These are phyloP conservation scores for Cygnus atratus DNA, from an alignment of 2,113 vertebrate genomes.

Conservation along the genomic window DNA sequence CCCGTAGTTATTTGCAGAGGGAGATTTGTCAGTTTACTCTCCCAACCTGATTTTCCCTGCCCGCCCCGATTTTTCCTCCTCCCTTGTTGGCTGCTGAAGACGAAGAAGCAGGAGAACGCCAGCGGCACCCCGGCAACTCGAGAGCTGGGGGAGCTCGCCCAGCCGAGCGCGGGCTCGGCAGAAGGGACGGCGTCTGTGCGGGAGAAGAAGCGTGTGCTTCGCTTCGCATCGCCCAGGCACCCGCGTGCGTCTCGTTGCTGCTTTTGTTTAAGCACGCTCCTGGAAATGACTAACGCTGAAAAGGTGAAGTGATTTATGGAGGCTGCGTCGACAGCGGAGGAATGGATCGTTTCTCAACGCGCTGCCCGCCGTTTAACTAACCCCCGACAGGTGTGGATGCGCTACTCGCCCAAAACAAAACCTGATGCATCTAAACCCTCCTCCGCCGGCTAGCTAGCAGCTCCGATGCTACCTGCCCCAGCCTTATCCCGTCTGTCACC, in stretches of 20 bases:
- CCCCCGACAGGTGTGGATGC: neutral
- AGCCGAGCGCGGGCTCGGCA: neutral
- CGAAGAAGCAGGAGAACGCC: neutral
- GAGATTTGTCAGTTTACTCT: neutral
- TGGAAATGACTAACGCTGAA: neutral
- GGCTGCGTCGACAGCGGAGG: neutral
- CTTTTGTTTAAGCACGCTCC: neutral
- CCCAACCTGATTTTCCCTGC: neutral
- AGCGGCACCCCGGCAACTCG: neutral
- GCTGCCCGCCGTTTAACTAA: neutral
- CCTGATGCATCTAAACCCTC: neutral
- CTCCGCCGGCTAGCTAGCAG: neutral
- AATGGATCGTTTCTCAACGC: neutral
- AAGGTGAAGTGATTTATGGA: neutral
- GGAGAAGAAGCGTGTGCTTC: neutral
- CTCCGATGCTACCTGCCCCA: neutral
- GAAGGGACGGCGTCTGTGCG: accelerated
- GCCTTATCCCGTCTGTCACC: neutral
- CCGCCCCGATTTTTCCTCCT: neutral
- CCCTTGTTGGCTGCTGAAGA: neutral
- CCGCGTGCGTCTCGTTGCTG: neutral
- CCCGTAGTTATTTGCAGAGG: neutral
- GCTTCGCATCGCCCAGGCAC: neutral
- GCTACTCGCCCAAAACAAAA: neutral
- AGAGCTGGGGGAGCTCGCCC: neutral